A percentile compares a stretch with the other conserved stretches of the same genome.
phyloP scores from a whole-genome alignment of 2,888 invertebrate species.

The Silvanus unidentatus region DNA sequence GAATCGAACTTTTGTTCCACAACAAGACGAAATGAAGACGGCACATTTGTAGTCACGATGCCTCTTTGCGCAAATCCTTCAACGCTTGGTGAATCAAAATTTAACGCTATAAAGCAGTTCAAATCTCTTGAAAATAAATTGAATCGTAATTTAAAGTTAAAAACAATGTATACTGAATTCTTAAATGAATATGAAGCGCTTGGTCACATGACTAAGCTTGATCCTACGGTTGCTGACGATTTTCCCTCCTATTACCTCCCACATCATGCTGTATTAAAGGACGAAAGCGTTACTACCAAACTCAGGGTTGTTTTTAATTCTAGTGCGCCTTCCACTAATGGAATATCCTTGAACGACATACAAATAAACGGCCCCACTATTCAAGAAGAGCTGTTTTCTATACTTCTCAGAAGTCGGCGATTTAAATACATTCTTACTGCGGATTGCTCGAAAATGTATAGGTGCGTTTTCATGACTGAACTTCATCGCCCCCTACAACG shows the following conservation, averaged over 20 bases:
- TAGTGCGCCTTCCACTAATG: neutral
- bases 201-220: constrained; percentile 6
- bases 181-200: constrained; percentile 6
- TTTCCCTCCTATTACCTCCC: constrained; percentile 8
- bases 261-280: constrained; percentile 10
- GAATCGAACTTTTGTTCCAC: constrained; percentile 12
- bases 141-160: neutral
- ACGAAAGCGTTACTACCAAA: constrained; percentile 2
- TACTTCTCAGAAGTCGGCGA: constrained; percentile 4
- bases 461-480: constrained; percentile 5
- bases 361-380: constrained; percentile 9
- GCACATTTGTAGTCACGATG: constrained; percentile 6
- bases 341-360: constrained; percentile 6
- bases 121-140: constrained; percentile 6
- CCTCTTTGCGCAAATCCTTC: constrained; percentile 1
- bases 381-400: constrained; percentile 9
- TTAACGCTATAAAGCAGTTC: constrained; percentile 2
- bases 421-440: constrained; percentile 10
- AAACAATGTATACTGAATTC: constrained; percentile 5
- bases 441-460: constrained; percentile 12
- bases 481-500: constrained; percentile 5
- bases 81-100: constrained; percentile 2
- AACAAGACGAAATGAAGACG: neutral
- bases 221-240: neutral
- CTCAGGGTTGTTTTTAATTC: constrained; percentile 10